Evolutionary conservation across 1,140 invertebrate genomes (phyloP).

Genomic region (Hyposmocoma kahamanoa): DNA sequence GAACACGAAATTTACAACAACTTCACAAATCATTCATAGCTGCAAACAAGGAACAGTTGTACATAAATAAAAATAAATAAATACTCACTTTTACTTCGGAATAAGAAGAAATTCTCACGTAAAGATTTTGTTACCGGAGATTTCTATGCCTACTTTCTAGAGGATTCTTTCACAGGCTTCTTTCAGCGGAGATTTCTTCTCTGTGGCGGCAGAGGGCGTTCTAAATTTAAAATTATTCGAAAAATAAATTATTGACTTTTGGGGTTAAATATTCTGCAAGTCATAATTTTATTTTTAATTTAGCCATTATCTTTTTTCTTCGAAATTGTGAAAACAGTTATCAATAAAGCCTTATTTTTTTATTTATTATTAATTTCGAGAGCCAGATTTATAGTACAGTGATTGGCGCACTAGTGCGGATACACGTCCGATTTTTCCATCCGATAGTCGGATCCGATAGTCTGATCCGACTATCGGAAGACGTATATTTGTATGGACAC

Average conservation of each 20-base stretch:
- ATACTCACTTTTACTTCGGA: conserved; percentile 64
- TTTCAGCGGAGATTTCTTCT: conserved; percentile 48
- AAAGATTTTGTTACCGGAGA: conserved; percentile 72
- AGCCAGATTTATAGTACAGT: too few relatives aligned
- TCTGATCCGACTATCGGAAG: too few relatives aligned
- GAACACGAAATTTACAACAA: conserved; percentile 16
- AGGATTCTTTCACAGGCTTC: conserved; percentile 72
- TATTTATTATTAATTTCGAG: too few relatives aligned
- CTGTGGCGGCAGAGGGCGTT: conserved; percentile 59
- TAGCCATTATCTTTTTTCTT: too few relatives aligned
- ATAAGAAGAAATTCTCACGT: conserved; percentile 64
- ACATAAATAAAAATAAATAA: conserved; percentile 21
- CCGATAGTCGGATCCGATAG: too few relatives aligned
- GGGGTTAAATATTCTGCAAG: not conserved
- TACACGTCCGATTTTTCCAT: too few relatives aligned
- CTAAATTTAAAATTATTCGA: conserved; percentile 53
- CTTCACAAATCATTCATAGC: conserved; percentile 3
- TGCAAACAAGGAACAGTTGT: not conserved
- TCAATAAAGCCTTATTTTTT: too few relatives aligned
- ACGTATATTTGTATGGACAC: too few relatives aligned
- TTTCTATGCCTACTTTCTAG: conserved; percentile 70
- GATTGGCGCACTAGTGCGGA: too few relatives aligned
- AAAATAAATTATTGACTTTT: too few relatives aligned
- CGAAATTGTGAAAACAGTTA: too few relatives aligned
- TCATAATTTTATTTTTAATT: not conserved